These are phyloP conservation scores for Stenodera caucasica DNA, from an alignment of 2,888 invertebrate genomes.

Conservation along the genomic window DNA sequence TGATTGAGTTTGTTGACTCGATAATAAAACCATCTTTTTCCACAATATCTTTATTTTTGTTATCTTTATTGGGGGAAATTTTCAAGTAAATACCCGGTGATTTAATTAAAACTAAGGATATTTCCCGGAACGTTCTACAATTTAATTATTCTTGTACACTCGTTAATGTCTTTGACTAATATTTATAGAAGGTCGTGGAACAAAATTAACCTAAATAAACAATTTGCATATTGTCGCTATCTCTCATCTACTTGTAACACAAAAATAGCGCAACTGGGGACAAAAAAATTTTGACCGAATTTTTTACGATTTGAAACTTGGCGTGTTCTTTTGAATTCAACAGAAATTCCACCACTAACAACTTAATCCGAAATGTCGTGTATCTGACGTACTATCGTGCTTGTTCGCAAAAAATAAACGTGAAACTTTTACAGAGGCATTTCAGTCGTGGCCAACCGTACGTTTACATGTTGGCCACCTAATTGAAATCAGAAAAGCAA, in stretches of 20 bases:
- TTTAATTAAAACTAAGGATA: slow-evolving; percentile 16
- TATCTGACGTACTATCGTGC: slow-evolving; percentile 14
- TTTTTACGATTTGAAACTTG: not conserved
- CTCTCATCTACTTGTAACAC: not conserved
- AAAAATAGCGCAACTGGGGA: not conserved
- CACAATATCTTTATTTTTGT: not conserved
- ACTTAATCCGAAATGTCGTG: slow-evolving; percentile 16
- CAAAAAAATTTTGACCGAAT: no score
- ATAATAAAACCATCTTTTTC: no score
- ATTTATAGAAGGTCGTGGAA: slow-evolving; percentile 10
- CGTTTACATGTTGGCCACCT: not conserved
- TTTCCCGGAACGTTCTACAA: slow-evolving; percentile 5
- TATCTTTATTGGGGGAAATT: not conserved
- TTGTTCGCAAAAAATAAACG: slow-evolving; percentile 9
- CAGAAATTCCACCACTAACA: slow-evolving; percentile 4
- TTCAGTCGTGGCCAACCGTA: not conserved
- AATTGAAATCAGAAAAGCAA: slow-evolving; percentile 12
- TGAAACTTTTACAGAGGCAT: slow-evolving; percentile 11
- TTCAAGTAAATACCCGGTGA: not conserved
- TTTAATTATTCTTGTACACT: slow-evolving; percentile 17
- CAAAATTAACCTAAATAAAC: slow-evolving; percentile 13
- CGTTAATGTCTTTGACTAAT: slow-evolving; percentile 15
- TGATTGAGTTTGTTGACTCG: slow-evolving; percentile 34
- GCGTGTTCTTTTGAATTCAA: slow-evolving; percentile 11
- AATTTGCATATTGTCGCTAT: slow-evolving; percentile 12